Evolutionary conservation across 2,888 invertebrate genomes (phyloP), one percentile per base, ranked within the genome.

Genomic region (Sminthurinus aureus): DNA sequence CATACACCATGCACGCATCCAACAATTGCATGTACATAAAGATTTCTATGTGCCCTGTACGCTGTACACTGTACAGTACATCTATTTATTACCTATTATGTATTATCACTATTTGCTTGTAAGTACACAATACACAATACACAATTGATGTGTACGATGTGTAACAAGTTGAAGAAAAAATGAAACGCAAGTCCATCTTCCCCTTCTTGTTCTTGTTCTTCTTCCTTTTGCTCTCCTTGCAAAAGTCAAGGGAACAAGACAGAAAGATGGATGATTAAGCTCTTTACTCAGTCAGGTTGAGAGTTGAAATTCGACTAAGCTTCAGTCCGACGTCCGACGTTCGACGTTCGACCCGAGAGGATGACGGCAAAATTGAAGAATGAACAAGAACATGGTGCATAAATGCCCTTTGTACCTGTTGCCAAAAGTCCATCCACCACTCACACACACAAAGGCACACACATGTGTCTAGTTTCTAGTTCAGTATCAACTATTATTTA

Each of bases 181-280:
- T 69, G n/a, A n/a, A 38, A 22, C 22, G 67, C 22, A 20, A 67
- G n/a, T 67, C n/a, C 66, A 66, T 66, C 66, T 20, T n/a, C n/a
- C 66, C n/a, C 9, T 64, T 15, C n/a, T n/a, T 64, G 3, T 64
- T n/a, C n/a, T 64, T n/a, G 1, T 64, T 22, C n/a, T 67, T 67
- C 22, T 67, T 20, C 67, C 8, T 20, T n/a, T 67, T 67, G 22
- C 8, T 20, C 22, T 67, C 58, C 58, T 58, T 58, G 58, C 18
- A 15, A 58, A 26, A 24, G 71, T 13, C 38, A 38, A 22, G 71
- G 13, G 51, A 71, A 73, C 51, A 52, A 18, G 80, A 80, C 80
- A 73, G 71, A 18, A 80, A 80, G 79, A 79, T 79, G 69, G 79
- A 80, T 80, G 80, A 80, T 80, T 78, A 66, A 78, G 78, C 78